Evolutionary conservation across 2,113 vertebrate species (phyloP).

Genomic region (Phalacrocorax aristotelis): DNA sequence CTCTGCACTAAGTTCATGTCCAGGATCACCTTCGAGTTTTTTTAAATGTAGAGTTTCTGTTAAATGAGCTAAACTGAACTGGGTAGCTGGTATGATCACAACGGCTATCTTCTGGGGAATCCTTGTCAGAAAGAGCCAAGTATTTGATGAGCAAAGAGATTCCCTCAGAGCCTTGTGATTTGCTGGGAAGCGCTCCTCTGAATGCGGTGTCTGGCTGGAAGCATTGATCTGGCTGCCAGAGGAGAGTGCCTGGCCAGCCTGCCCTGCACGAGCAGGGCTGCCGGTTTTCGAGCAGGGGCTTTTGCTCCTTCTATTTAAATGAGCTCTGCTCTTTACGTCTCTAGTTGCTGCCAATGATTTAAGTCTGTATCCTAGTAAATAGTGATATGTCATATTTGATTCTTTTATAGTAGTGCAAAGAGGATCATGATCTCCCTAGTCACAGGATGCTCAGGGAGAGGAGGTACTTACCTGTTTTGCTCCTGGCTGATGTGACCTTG

Average conservation of each 20-base stretch:
- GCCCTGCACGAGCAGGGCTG: neutral
- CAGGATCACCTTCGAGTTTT: neutral
- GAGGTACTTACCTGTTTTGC: rapidly evolving
- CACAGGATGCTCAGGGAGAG: neutral
- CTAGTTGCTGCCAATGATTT: neutral
- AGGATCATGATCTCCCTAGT: neutral
- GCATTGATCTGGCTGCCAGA: neutral
- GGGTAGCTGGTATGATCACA: neutral
- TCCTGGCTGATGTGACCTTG: neutral
- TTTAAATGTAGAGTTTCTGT: neutral
- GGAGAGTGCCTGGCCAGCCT: neutral
- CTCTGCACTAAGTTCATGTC: neutral
- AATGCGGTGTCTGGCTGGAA: neutral
- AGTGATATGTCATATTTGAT: neutral
- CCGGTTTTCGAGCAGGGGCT: neutral
- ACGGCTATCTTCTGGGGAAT: neutral
- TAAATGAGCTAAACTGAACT: neutral
- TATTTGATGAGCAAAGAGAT: neutral
- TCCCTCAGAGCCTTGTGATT: neutral
- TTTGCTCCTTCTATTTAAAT: neutral
- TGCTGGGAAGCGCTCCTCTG: neutral
- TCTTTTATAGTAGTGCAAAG: neutral
- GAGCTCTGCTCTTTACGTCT: neutral
- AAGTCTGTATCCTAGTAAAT: neutral
- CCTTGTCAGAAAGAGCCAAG: neutral